Conservation (phyloP, 2,797 vertebrate genomes). For the Choloepus didactylus region DNA sequence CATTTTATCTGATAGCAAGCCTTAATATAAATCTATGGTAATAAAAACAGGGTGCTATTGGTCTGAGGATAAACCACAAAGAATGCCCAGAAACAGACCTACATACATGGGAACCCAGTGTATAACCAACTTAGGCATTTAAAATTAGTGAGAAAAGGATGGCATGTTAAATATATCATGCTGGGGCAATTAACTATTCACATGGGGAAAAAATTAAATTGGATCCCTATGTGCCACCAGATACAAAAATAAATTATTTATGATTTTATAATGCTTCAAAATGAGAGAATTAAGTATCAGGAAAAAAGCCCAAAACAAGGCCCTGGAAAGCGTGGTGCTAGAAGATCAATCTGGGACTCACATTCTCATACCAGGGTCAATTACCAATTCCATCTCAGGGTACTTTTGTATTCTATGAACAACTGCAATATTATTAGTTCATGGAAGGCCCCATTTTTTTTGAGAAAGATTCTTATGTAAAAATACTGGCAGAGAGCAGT, state of each 20-base stretch:
- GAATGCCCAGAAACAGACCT: background rate
- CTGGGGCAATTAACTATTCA: background rate
- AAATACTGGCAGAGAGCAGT: background rate
- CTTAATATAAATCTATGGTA: background rate
- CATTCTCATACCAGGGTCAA: background rate
- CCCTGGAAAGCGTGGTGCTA: background rate
- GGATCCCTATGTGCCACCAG: background rate
- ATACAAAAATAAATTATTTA: background rate
- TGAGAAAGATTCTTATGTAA: background rate
- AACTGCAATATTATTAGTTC: background rate
- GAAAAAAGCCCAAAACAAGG: background rate
- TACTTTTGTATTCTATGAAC: slow-evolving; percentile 4
- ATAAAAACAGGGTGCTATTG: background rate
- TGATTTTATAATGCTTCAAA: background rate
- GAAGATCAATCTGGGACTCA: background rate
- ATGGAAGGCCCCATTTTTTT: background rate
- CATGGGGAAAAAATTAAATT: background rate
- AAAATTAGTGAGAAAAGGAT: background rate
- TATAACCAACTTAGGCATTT: background rate
- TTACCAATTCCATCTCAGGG: slow-evolving; percentile 2
- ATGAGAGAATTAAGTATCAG: background rate
- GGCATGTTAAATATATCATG: background rate
- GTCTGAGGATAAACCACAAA: background rate
- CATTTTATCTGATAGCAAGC: background rate
- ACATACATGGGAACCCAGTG: background rate